phyloP scores from a whole-genome alignment of 2,797 vertebrate species.

The Echiichthys vipera region DNA sequence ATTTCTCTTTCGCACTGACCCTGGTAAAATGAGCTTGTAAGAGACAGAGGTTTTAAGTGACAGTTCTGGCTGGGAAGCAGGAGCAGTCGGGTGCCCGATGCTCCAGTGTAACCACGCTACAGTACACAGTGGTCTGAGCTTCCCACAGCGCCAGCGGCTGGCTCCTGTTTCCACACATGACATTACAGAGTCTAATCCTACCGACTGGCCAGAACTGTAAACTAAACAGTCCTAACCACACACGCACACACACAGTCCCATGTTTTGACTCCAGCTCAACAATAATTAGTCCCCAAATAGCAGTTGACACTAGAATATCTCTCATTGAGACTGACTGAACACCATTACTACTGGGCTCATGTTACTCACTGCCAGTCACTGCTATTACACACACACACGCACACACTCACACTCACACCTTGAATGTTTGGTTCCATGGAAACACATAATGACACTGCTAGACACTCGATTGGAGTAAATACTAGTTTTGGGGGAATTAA shows the following conservation, averaged over 20 bases:
- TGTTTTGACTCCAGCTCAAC: slow-evolving; percentile 77
- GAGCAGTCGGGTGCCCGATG: slow-evolving; percentile 58
- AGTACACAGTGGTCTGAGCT: slow-evolving; percentile 71
- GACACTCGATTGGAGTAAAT: slow-evolving; percentile 38
- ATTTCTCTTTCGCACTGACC: slow-evolving; percentile 26
- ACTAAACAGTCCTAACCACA: slow-evolving; percentile 75
- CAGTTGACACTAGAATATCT: slow-evolving; percentile 74
- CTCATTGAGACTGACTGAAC: slow-evolving; percentile 68
- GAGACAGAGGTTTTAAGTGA: slow-evolving; percentile 40
- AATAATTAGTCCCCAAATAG: slow-evolving; percentile 78
- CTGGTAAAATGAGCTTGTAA: slow-evolving; percentile 14
- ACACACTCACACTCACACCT: slow-evolving; percentile 9
- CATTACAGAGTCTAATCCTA: slow-evolving; percentile 76
- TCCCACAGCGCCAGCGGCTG: slow-evolving; percentile 73
- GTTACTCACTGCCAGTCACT: slow-evolving; percentile 66
- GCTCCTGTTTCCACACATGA: slow-evolving; percentile 81
- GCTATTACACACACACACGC: slow-evolving; percentile 32
- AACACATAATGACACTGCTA: slow-evolving; percentile 25
- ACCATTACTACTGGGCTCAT: slow-evolving; percentile 63
- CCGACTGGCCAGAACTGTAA: slow-evolving; percentile 78
- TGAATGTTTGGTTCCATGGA: slow-evolving; percentile 48
- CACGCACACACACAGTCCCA: slow-evolving; percentile 33
- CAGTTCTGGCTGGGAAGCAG: slow-evolving; percentile 55
- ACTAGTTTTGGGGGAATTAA: slow-evolving; percentile 10
- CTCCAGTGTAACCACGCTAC: slow-evolving; percentile 59